Conservation (phyloP, 1,140 invertebrate genomes). For the Leptoteleia sp. region DNA sequence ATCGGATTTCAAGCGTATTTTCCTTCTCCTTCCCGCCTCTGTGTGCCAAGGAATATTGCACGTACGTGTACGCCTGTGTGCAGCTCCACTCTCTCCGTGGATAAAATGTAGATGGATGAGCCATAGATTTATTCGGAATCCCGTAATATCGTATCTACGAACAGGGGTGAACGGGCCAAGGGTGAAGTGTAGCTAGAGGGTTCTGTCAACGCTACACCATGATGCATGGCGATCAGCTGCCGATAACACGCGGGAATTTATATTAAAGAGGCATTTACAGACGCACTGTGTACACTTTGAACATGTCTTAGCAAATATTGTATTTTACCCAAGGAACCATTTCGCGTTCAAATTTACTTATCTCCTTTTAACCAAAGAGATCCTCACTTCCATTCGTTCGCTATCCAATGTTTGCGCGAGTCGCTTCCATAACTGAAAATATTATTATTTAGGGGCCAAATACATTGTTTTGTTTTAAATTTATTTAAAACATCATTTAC, state of each 20-base stretch:
- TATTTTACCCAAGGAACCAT: conserved; percentile 22
- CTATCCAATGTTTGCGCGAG: no score
- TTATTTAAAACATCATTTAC: no score
- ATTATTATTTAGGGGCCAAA: no score
- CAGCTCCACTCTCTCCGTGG: conserved; percentile 62
- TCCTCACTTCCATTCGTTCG: no score
- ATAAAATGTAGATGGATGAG: conserved; percentile 80
- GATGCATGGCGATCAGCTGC: conserved; percentile 77
- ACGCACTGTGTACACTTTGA: conserved; percentile 37
- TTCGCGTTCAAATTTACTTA: no score
- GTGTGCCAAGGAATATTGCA: conserved; percentile 38
- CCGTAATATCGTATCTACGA: conserved; percentile 76
- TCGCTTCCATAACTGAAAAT: no score
- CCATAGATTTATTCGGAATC: conserved; percentile 77
- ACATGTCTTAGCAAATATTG: conserved; percentile 37
- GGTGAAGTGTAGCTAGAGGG: conserved; percentile 71
- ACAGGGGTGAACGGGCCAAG: conserved; percentile 63
- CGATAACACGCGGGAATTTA: conserved; percentile 76
- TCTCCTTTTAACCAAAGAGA: no score
- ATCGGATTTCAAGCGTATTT: conserved; percentile 76
- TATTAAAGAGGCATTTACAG: conserved; percentile 73
- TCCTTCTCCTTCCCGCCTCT: conserved; percentile 46
- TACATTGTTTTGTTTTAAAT: no score
- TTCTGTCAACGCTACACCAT: conserved; percentile 75
- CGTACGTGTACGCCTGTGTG: conserved; percentile 40